A percentile compares a stretch with the other conserved stretches of the same genome.
Evolutionary conservation across 1,140 invertebrate species (phyloP).

Genomic region (Neodiprion virginianus): DNA sequence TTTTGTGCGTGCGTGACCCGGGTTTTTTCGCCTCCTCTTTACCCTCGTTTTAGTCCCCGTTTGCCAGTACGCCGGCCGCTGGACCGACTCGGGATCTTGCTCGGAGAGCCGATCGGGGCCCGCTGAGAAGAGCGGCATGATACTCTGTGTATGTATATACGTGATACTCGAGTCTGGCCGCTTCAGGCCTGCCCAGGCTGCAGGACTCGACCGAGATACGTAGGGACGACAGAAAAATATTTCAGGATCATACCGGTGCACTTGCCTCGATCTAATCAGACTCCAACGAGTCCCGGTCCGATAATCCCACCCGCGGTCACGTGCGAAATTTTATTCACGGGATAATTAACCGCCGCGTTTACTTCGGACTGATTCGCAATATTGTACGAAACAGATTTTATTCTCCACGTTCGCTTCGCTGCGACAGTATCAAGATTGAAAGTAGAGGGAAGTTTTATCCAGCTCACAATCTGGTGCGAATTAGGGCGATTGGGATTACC

Average conservation of each 20-base stretch:
- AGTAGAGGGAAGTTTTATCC: too few relatives aligned
- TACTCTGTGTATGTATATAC: neutral
- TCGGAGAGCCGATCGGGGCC: neutral
- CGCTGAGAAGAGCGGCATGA: neutral
- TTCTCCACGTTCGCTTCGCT: too few relatives aligned
- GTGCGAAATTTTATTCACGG: too few relatives aligned
- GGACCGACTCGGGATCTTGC: neutral
- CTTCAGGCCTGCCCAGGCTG: neutral
- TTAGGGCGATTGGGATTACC: too few relatives aligned
- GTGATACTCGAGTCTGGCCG: neutral
- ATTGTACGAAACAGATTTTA: too few relatives aligned
- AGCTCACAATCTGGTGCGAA: too few relatives aligned
- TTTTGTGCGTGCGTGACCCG: conserved; percentile 5
- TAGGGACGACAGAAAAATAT: neutral
- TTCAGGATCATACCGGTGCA: neutral
- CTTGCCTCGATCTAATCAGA: neutral
- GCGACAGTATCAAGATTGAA: too few relatives aligned
- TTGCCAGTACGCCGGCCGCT: neutral
- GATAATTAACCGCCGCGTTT: too few relatives aligned
- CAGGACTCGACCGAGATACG: neutral
- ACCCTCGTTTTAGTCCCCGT: neutral
- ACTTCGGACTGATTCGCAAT: too few relatives aligned
- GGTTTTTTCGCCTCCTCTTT: neutral
- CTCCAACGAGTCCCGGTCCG: too few relatives aligned
- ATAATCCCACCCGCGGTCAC: too few relatives aligned